A percentile compares a stretch with the other conserved stretches of the same genome.
Evolutionary conservation across 2,113 vertebrate species (phyloP).

Genomic region (Anolis carolinensis): DNA sequence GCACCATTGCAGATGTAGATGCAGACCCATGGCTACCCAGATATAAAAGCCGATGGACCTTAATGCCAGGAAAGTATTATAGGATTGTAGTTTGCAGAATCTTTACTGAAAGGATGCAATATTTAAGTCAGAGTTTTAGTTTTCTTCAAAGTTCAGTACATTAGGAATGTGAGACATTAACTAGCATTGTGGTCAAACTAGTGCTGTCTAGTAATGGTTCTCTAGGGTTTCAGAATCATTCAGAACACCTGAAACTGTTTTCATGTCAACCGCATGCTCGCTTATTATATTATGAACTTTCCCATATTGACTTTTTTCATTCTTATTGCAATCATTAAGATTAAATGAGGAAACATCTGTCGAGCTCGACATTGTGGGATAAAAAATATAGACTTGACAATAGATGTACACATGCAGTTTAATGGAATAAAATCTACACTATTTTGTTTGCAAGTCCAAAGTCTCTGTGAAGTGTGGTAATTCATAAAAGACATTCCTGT

Average conservation of each 20-base stretch:
- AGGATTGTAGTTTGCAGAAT: background rate
- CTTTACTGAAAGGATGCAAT: background rate
- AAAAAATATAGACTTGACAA: background rate
- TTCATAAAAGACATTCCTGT: background rate
- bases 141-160: background rate
- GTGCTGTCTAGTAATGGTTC: background rate
- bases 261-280: background rate
- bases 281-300: background rate
- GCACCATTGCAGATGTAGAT: no score
- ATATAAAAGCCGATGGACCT: background rate
- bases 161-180: background rate
- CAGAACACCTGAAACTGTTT: background rate
- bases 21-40: background rate
- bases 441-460: slow-evolving; percentile 4
- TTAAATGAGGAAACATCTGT: background rate
- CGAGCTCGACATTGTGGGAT: background rate
- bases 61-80: background rate
- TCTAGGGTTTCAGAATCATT: background rate
- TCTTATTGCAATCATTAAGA: background rate
- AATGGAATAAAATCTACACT: background rate
- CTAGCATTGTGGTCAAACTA: background rate
- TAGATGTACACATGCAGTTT: background rate
- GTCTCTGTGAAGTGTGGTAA: background rate
- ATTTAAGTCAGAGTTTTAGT: background rate
- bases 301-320: no score